These are phyloP conservation scores for Sphaerophoria rueppellii DNA, from an alignment of 2,888 invertebrate species.

Conservation along the genomic window DNA sequence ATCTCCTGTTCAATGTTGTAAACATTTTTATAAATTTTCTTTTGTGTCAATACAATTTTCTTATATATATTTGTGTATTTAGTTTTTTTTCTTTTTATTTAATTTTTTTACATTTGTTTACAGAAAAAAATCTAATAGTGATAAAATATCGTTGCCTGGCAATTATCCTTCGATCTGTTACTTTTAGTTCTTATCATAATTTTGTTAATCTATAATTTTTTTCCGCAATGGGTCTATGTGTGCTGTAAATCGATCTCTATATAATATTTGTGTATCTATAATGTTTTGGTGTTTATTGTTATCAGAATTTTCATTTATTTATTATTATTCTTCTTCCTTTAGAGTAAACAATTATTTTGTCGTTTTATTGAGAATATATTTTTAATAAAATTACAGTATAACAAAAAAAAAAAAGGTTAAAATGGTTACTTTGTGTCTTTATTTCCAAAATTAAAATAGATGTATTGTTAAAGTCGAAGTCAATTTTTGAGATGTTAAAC, in stretches of 20 bases:
- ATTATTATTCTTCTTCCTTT: conserved; percentile 26
- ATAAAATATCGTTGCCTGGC: conserved; percentile 64
- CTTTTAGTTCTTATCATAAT: conserved; percentile 28
- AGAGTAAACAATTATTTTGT: conserved; percentile 49
- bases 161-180: conserved; percentile 63
- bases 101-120: conserved; percentile 16
- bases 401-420: background rate
- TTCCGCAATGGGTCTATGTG: conserved; percentile 72
- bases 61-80: conserved; percentile 34
- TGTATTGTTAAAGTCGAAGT: no score
- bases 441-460: no score
- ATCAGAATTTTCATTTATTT: conserved; percentile 21
- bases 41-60: conserved; percentile 18
- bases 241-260: conserved; percentile 65
- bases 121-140: conserved; percentile 9
- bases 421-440: no score
- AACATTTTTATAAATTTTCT: conserved; percentile 36
- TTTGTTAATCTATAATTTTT: conserved; percentile 4
- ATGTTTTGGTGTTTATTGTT: conserved; percentile 60
- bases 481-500: no score
- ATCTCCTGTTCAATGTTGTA: conserved; percentile 68
- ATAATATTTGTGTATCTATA: conserved; percentile 49
- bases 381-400: conserved; percentile 9
- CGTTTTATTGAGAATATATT: conserved; percentile 58
- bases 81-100: conserved; percentile 7